Conservation (phyloP, 1,140 invertebrate genomes). For the Thaumetopoea pityocampa region DNA sequence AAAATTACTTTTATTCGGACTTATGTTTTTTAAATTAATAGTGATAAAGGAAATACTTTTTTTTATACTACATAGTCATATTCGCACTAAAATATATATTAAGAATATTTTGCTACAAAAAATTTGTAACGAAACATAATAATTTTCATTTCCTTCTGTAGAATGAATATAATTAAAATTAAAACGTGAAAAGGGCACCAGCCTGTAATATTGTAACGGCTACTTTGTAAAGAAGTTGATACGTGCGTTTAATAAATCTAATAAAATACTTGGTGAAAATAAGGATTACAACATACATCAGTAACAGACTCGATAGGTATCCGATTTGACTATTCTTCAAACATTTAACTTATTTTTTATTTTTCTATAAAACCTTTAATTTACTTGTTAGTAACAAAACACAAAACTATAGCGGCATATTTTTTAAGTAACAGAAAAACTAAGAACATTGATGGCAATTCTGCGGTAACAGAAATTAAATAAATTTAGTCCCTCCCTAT, state of each 20-base stretch:
- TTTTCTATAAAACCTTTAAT: background rate
- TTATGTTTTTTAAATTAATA: too few relatives aligned
- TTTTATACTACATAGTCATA: background rate
- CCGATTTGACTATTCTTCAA: conserved; percentile 8
- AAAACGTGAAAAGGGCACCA: conserved; percentile 8
- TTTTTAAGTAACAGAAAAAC: too few relatives aligned
- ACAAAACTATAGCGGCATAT: too few relatives aligned
- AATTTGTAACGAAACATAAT: background rate
- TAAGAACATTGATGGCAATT: too few relatives aligned
- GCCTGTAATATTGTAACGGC: conserved; percentile 11
- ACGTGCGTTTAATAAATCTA: conserved; percentile 14
- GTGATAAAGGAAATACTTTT: background rate
- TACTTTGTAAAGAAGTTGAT: conserved; percentile 7
- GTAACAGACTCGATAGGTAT: conserved; percentile 8
- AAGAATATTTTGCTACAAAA: background rate
- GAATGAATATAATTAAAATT: conserved; percentile 8
- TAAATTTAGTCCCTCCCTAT: too few relatives aligned
- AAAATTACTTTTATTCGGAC: too few relatives aligned
- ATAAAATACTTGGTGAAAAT: conserved; percentile 12
- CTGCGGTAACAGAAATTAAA: too few relatives aligned
- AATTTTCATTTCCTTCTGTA: conserved; percentile 5
- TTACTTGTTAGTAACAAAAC: background rate
- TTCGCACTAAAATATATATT: background rate
- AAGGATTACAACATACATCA: conserved; percentile 13
- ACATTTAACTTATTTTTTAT: background rate